phyloP scores from a whole-genome alignment of 1,140 invertebrate genomes.

The Pemphigus obesinymphae region DNA sequence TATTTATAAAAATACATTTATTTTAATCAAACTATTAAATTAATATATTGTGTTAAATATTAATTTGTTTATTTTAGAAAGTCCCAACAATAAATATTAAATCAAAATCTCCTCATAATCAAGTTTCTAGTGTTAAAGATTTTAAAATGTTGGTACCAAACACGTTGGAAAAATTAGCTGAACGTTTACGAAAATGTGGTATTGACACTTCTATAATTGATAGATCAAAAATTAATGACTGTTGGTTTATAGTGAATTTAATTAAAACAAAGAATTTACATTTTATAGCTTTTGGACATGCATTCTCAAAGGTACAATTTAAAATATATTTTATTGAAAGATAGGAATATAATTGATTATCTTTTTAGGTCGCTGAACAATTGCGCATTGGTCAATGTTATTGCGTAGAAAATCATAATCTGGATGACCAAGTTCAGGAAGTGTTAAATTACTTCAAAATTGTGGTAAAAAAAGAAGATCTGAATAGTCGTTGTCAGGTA shows the following conservation, averaged over 20 bases:
- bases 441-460: conserved; percentile 62
- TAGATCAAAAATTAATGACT: conserved; percentile 50
- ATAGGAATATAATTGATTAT: neutral
- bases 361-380: neutral
- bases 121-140: conserved; percentile 43
- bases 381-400: conserved; percentile 53
- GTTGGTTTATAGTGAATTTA: conserved; percentile 54
- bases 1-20: neutral
- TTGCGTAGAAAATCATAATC: conserved; percentile 52
- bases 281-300: conserved; percentile 57
- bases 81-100: neutral
- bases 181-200: conserved; percentile 61
- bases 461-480: conserved; percentile 56
- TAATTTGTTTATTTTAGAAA: conserved; percentile 14
- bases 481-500: conserved; percentile 65
- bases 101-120: neutral
- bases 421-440: conserved; percentile 58
- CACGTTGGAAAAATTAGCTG: conserved; percentile 57
- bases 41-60: neutral
- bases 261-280: conserved; percentile 56
- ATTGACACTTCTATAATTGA: conserved; percentile 59
- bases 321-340: neutral
- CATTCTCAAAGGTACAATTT: conserved; percentile 51
- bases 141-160: conserved; percentile 56
- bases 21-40: neutral